These are phyloP conservation scores for Urosaurus nigricauda DNA, from an alignment of 2,797 vertebrate genomes.

Conservation along the genomic window DNA sequence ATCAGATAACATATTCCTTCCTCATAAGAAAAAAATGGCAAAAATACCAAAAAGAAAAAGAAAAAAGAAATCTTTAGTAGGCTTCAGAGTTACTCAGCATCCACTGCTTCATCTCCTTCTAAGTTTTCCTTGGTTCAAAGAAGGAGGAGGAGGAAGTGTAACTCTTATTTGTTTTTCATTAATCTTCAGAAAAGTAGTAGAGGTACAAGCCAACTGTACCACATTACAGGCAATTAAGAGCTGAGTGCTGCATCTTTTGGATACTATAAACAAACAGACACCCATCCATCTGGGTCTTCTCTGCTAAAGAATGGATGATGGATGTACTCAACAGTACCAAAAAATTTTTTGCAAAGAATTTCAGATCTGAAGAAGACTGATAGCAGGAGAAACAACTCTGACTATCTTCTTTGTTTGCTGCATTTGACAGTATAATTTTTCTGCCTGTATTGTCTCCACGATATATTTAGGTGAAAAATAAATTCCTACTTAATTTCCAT, in stretches of 20 bases:
- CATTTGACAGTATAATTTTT: slow-evolving; percentile 22
- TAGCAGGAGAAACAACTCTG: slow-evolving; percentile 15
- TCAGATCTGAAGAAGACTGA: slow-evolving; percentile 31
- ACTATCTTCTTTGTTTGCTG: background rate
- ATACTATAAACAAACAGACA: slow-evolving; percentile 16
- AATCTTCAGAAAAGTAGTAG: slow-evolving; percentile 32
- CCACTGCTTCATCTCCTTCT: background rate
- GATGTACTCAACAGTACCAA: background rate
- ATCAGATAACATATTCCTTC: slow-evolving; percentile 13
- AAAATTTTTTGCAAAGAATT: background rate
- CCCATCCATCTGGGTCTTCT: slow-evolving; percentile 30
- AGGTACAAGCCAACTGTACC: slow-evolving; percentile 8
- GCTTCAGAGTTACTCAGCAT: background rate
- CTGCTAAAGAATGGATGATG: slow-evolving; percentile 24
- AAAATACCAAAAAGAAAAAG: too few species aligned
- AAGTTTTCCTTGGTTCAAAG: background rate
- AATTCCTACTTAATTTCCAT: background rate
- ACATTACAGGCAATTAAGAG: slow-evolving; percentile 33
- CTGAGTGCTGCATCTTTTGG: slow-evolving; percentile 11
- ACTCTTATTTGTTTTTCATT: slow-evolving; percentile 16
- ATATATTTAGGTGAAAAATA: background rate
- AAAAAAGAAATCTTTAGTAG: background rate
- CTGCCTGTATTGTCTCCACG: slow-evolving; percentile 5
- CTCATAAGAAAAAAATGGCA: background rate
- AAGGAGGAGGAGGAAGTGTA: background rate